Percentiles rank a stretch among this genome's conserved stretches.
Conservation (phyloP, 2,888 invertebrate species). For the Netelia virgata region DNA sequence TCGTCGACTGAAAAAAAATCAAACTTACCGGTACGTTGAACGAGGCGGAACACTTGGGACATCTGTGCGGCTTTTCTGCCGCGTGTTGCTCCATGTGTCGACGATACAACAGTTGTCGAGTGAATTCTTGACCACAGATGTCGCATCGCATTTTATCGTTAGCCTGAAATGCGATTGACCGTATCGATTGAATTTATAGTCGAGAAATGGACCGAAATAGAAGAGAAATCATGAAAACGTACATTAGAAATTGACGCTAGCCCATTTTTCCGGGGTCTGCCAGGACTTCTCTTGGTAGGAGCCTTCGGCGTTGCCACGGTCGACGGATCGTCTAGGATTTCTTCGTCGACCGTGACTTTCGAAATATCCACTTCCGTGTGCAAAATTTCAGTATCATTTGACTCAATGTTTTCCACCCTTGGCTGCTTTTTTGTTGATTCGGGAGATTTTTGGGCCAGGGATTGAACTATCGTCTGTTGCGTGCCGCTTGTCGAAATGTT, state of each 20-base stretch:
- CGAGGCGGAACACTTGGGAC: conserved; percentile 86
- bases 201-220: not conserved
- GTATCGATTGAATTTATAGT: not conserved
- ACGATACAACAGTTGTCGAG: conserved; percentile 85
- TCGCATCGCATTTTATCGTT: conserved; percentile 83
- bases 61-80: conserved; percentile 86
- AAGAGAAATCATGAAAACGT: not conserved
- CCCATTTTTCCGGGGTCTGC: conserved; percentile 76
- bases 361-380: conserved; percentile 5
- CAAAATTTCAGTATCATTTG: not conserved
- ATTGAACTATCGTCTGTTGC: conserved; percentile 68
- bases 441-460: conserved; percentile 64
- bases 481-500: conserved; percentile 54
- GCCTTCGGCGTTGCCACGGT: conserved; percentile 10
- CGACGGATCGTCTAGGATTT: conserved; percentile 3
- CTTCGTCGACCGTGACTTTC: not conserved
- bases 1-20: conserved; percentile 52
- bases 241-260: conserved; percentile 59
- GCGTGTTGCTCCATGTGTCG: conserved; percentile 86
- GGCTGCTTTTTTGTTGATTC: conserved; percentile 41
- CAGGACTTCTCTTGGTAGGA: conserved; percentile 71
- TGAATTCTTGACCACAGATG: conserved; percentile 85
- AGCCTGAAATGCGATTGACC: conserved; percentile 51
- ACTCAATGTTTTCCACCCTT: not conserved
- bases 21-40: conserved; percentile 86